Percentiles rank a stretch among this genome's conserved stretches.
These are phyloP conservation scores for Acanthosepion lycidas DNA, from an alignment of 2,888 invertebrate species.

Conservation along the genomic window DNA sequence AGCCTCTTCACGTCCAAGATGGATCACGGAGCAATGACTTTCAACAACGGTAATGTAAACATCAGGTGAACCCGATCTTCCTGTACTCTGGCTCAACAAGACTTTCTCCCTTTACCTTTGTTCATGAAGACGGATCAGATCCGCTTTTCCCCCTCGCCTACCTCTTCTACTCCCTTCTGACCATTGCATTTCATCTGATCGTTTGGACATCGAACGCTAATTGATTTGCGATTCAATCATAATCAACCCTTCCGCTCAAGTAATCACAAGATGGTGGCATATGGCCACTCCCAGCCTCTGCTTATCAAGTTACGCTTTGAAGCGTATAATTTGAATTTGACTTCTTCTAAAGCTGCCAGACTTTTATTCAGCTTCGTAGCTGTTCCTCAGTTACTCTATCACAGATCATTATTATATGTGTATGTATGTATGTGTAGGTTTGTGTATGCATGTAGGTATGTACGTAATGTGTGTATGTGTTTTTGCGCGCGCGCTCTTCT, in stretches of 20 bases:
- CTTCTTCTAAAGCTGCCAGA: neutral
- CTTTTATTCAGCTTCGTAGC: neutral
- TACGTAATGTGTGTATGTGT: neutral
- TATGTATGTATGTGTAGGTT: neutral
- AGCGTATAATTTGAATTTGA: neutral
- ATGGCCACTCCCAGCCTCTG: neutral
- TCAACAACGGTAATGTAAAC: neutral
- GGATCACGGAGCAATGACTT: neutral
- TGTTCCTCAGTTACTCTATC: neutral
- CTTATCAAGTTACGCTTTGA: neutral
- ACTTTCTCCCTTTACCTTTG: neutral
- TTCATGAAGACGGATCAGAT: no score
- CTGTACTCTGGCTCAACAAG: neutral
- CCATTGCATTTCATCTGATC: neutral
- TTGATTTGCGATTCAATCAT: slow-evolving; percentile 22
- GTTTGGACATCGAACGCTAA: neutral
- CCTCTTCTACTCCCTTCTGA: neutral
- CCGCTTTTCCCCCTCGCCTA: neutral
- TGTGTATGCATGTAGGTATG: neutral
- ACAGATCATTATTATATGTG: neutral
- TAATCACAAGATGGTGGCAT: neutral
- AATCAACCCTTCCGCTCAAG: neutral
- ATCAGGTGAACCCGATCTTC: neutral
- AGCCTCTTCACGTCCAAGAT: neutral
- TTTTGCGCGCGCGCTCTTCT: no score